Evolutionary conservation across 2,113 vertebrate species (phyloP).

Genomic region (Odocoileus hemionus): DNA sequence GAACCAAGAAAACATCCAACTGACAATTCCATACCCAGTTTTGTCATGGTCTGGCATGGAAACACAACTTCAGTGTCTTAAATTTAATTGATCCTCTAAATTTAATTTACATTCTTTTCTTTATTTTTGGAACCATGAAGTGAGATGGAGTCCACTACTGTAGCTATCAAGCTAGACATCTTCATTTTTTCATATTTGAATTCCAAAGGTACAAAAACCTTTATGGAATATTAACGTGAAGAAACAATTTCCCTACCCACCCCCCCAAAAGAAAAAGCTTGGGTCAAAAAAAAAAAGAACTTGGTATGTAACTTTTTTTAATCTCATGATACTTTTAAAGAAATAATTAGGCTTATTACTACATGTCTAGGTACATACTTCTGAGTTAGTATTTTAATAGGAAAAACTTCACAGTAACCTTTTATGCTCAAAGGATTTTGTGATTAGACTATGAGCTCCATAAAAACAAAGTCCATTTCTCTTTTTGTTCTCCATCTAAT

Average conservation of each 20-base stretch:
- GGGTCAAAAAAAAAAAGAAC: not conserved
- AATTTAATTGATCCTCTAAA: not conserved
- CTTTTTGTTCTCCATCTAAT: not conserved
- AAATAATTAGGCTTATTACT: not conserved
- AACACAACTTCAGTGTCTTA: not conserved
- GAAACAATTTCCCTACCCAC: not conserved
- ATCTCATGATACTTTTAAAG: not conserved
- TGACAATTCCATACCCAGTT: not conserved
- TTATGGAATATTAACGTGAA: not conserved
- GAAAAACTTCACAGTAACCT: not conserved
- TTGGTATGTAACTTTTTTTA: not conserved
- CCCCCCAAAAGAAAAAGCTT: not conserved
- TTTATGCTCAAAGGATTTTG: not conserved
- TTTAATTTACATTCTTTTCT: not conserved
- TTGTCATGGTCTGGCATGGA: not conserved
- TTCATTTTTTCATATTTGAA: not conserved
- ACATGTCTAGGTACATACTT: not conserved
- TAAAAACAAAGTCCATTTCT: not conserved
- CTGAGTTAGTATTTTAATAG: not conserved
- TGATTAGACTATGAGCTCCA: not conserved
- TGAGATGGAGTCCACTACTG: not conserved
- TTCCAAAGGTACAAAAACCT: not conserved
- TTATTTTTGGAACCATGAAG: not conserved
- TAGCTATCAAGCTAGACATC: not conserved
- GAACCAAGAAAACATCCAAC: slow-evolving; percentile 4